Conservation (phyloP, 2,888 invertebrate genomes). For the Pantelozetes paolii region DNA sequence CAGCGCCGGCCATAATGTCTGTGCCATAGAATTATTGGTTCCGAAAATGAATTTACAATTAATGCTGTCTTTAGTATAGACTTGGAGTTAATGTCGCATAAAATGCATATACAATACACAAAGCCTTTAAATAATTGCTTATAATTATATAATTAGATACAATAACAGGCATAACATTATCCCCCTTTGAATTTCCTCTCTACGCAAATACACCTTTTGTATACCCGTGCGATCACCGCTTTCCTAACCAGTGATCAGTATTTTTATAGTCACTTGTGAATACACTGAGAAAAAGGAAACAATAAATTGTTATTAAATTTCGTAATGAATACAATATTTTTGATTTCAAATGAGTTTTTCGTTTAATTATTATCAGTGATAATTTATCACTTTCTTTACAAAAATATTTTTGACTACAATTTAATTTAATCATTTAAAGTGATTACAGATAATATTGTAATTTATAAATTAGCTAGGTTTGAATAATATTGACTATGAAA, state of each 20-base stretch:
- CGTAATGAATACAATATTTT: background rate
- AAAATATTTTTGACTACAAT: too few species aligned
- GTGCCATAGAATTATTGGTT: conserved; percentile 1
- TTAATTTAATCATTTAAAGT: too few species aligned
- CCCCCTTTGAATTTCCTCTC: conserved; percentile 13
- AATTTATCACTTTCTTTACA: too few species aligned
- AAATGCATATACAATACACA: conserved; percentile 26
- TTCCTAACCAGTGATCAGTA: background rate
- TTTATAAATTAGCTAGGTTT: too few species aligned
- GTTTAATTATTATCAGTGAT: too few species aligned
- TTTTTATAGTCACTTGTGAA: background rate
- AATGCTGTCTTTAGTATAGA: background rate
- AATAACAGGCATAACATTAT: conserved; percentile 23
- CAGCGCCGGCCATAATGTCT: background rate
- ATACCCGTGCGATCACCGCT: background rate
- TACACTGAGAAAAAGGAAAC: background rate
- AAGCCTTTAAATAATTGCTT: conserved; percentile 12
- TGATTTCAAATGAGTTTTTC: background rate
- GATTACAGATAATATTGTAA: too few species aligned
- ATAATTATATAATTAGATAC: conserved; percentile 35
- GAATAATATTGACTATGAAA: too few species aligned
- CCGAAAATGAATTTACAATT: conserved; percentile 21
- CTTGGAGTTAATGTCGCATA: conserved; percentile 24
- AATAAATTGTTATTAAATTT: conserved; percentile 13
- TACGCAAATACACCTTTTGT: conserved; percentile 34